Evolutionary conservation across 1,140 invertebrate genomes (phyloP).

Genomic region (Drosophila teissieri): DNA sequence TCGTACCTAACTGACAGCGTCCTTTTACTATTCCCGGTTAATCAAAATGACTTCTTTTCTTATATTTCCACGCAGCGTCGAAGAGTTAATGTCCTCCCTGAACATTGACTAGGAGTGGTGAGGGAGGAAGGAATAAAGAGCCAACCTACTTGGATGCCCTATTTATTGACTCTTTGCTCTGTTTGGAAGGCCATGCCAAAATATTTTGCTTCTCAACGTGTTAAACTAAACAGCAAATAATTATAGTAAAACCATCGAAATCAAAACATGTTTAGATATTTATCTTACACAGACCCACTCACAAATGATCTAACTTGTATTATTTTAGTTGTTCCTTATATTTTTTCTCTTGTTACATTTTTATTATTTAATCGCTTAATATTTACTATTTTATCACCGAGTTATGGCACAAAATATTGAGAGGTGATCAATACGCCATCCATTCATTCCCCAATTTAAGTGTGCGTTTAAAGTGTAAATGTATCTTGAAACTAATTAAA

Average conservation of each 20-base stretch:
- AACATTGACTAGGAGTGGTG: conserved; percentile 72
- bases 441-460: conserved; percentile 45
- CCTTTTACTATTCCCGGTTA: neutral
- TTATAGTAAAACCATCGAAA: conserved; percentile 46
- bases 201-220: conserved; percentile 61
- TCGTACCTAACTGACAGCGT: conserved; percentile 14
- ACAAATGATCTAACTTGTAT: conserved; percentile 37
- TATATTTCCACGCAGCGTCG: conserved; percentile 53
- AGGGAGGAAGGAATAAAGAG: neutral
- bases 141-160: conserved; percentile 7
- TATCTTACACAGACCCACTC: conserved; percentile 18
- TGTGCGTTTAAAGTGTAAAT: conserved; percentile 68
- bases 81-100: conserved; percentile 81
- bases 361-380: conserved; percentile 33
- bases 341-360: conserved; percentile 46
- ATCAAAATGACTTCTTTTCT: neutral
- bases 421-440: neutral
- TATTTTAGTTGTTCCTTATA: conserved; percentile 46
- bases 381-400: conserved; percentile 18
- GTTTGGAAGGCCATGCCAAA: conserved; percentile 55
- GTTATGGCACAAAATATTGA: conserved; percentile 7
- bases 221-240: conserved; percentile 40
- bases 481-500: conserved; percentile 64
- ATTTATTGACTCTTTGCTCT: conserved; percentile 34
- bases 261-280: conserved; percentile 44